Conservation (phyloP, 2,113 vertebrate species). For the Erpornis zantholeuca region DNA sequence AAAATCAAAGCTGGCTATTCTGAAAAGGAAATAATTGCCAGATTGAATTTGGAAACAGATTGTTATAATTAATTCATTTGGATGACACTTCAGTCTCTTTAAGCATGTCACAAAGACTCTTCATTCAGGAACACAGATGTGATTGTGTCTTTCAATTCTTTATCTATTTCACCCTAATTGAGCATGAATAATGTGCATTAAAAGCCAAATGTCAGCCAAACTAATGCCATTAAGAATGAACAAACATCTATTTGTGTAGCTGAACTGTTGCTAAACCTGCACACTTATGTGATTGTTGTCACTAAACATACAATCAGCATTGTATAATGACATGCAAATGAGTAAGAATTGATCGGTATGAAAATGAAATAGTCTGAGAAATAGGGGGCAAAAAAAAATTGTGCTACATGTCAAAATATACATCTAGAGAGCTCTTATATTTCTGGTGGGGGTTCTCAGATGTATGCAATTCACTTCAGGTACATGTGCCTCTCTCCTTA, state of each 20-base stretch:
- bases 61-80: slow-evolving; percentile 14
- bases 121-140: background rate
- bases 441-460: background rate
- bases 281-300: background rate
- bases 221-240: background rate
- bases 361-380: background rate
- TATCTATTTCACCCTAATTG: background rate
- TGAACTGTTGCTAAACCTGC: slow-evolving; percentile 9
- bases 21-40: slow-evolving; percentile 2
- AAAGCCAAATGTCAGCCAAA: slow-evolving; percentile 8
- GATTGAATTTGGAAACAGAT: background rate
- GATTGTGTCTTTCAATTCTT: background rate
- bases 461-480: background rate
- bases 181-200: background rate
- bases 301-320: background rate
- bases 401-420: background rate
- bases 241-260: background rate
- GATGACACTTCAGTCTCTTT: background rate
- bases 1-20: background rate
- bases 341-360: background rate
- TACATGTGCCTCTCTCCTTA: background rate
- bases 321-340: slow-evolving; percentile 13
- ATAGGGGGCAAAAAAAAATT: background rate
- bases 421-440: background rate
- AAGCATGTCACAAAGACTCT: background rate